Base-by-base conservation (phyloP, 2,797 vertebrate species). In the Eulemur albifrons region DNA sequence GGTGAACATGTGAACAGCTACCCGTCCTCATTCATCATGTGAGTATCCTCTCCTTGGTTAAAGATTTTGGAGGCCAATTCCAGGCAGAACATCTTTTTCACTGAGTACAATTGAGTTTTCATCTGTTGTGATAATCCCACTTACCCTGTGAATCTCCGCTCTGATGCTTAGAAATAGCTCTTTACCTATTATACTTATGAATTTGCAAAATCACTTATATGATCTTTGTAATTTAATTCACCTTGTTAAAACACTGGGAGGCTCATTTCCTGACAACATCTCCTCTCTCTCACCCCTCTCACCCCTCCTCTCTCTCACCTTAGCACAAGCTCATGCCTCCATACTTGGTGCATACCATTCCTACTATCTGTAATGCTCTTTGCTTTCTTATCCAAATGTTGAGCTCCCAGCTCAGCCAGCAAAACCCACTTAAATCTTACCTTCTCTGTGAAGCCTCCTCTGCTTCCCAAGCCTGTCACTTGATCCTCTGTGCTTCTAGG, bases 301-400 rank as follows among this genome's bases (percentile, higher is more conserved):
- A 72, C 18, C 15, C 25, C 14, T 43, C 57, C 32, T 45, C 8
- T 75, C 54, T 72, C 17, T 50, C 12, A 45, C 32, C 10, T 23
- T 25, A 79, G 3, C 38, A 4, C 27, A 72, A 52, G 43, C 13
- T 95, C 52, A 59, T 89, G 21, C 40, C 6, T 89, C 43, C 35
- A 45, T 63, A 17, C 48, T n/a, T 92, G 83, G 20, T 90, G 23
- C 17, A 25, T 92, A n/a, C 38, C 21, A 57, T 72, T 25, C 23
- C 59, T 8, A 77, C 8, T 63, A 32, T 63, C 59, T 94, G 54
- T 45, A 81, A 84, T 89, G 17, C 21, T 88, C 43, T 77, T 93
- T 12, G 83, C 25, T 93, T 93, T 93, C 87, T 95, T 93, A 72
- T 86, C 14, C 65, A 94, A 95, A 80, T 91, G 30, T 94, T 35